These are phyloP conservation scores for Erebia palarica DNA, from an alignment of 2,888 invertebrate species.

Conservation along the genomic window DNA sequence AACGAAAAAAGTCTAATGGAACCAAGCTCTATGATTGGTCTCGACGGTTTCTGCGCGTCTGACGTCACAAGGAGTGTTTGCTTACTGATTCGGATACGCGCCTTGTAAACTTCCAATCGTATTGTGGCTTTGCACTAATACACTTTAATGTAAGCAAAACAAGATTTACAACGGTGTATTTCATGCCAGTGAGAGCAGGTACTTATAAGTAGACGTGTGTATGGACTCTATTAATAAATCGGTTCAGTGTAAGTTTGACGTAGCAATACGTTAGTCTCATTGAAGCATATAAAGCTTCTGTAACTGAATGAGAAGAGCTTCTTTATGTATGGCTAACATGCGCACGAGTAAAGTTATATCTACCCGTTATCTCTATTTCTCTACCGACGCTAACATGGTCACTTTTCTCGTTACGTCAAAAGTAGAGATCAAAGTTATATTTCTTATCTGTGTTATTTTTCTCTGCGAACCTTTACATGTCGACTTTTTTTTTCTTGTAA, in stretches of 20 bases:
- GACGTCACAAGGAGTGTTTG: conserved; percentile 70
- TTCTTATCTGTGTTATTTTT: no score
- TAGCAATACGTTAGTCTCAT: neutral
- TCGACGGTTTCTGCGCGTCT: conserved; percentile 45
- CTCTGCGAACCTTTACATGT: no score
- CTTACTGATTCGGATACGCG: conserved; percentile 68
- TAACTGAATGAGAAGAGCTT: neutral
- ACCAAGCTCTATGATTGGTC: conserved; percentile 27
- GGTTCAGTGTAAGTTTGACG: conserved; percentile 12
- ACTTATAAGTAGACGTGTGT: neutral
- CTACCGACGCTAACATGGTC: no score
- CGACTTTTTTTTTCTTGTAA: no score
- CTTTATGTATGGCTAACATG: no score
- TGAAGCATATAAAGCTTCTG: neutral
- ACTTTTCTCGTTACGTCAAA: no score
- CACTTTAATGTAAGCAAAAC: conserved; percentile 49
- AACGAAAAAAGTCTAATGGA: conserved; percentile 5
- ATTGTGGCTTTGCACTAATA: conserved; percentile 62
- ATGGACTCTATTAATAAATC: conserved; percentile 22
- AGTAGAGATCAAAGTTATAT: no score
- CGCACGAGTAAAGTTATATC: no score
- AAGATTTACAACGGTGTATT: conserved; percentile 42
- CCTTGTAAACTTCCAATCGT: conserved; percentile 72
- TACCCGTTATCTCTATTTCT: no score
- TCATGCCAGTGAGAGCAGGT: conserved; percentile 6